phyloP scores from a whole-genome alignment of 2,888 invertebrate species.

The Erebia ligea region DNA sequence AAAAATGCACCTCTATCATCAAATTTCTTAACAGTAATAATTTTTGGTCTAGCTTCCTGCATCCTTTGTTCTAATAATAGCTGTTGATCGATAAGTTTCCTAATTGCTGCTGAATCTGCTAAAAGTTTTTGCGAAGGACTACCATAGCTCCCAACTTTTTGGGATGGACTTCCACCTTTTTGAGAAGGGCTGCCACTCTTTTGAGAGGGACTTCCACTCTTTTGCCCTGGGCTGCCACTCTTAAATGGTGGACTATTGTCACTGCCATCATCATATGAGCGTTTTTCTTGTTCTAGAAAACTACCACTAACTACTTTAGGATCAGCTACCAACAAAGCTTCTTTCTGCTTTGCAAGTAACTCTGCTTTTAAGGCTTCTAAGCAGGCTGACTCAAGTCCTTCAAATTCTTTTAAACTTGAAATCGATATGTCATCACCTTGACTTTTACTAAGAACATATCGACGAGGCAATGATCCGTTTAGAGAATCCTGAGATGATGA shows the following conservation, averaged over 20 bases:
- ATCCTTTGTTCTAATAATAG: constrained; percentile 73
- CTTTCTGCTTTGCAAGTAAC: constrained; percentile 92
- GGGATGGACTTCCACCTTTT: constrained; percentile 76
- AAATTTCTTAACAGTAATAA: constrained; percentile 75
- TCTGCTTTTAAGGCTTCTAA: constrained; percentile 93
- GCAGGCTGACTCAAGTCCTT: constrained; percentile 94
- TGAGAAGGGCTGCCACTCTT: constrained; percentile 77
- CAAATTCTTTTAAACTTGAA: constrained; percentile 95
- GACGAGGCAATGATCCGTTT: constrained; percentile 90
- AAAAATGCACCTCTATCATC: constrained; percentile 79
- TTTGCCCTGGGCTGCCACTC: constrained; percentile 71
- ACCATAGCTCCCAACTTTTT: constrained; percentile 73
- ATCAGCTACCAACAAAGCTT: constrained; percentile 87
- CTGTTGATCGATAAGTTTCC: constrained; percentile 78
- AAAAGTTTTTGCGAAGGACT: constrained; percentile 76
- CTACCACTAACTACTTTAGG: constrained; percentile 75
- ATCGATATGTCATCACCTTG: constrained; percentile 94
- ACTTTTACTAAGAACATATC: constrained; percentile 87
- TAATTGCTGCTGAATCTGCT: constrained; percentile 75
- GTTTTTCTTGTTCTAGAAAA: constrained; percentile 78
- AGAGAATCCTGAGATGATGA: constrained; percentile 94
- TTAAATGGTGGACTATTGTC: constrained; percentile 83
- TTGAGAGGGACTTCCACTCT: constrained; percentile 59
- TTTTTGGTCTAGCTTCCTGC: constrained; percentile 68
- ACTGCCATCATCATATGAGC: constrained; percentile 82